Base-by-base conservation (phyloP, 1,140 invertebrate genomes). In the Drosophila nebulosa region DNA sequence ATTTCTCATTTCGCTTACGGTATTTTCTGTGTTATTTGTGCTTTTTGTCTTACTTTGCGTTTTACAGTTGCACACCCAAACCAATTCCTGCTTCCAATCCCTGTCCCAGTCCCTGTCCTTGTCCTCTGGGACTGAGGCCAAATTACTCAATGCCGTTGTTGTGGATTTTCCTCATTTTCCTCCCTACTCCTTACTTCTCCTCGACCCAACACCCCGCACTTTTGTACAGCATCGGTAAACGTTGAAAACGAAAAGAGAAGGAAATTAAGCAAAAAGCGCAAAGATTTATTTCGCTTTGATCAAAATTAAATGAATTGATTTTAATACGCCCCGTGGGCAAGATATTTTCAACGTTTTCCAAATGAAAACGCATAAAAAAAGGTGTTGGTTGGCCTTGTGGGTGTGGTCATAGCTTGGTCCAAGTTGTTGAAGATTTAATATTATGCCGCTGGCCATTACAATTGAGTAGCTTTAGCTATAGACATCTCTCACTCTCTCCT, bases 231-330 rank as follows among this genome's bases (percentile, higher is more conserved):
- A 58, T 21, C 36, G 46, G 16, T 18, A 46, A 16, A 39, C 14
- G 30, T 32, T 32, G 21, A 35, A 59, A 59, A 59, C 30, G 64
- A 58, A 65, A 70, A 72, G 65, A 65, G 69, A 70, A 88, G 83
- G 83, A 88, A 88, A 88, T 88, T 88, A 88, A 88, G 83, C 83
- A 88, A 88, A 88, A 88, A 88, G 83, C 83, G 83, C 83, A 88
- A 88, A 88, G 83, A 88, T 88, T 88, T 88, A 88, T 88, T 88
- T 88, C 83, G 75, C 83, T 88, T 88, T 88, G 83, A 88, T 88
- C 83, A 88, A 88, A 88, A 88, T 88, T 88, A 88, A 88, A 88
- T 88, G 83, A 88, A 88, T 88, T 88, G 83, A 88, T 88, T 88
- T 88, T 88, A 88, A 88, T 88, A 88, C 83, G 83, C 83, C 83